Evolutionary conservation across 1,140 invertebrate species (phyloP).

Genomic region (Halesus radiatus): DNA sequence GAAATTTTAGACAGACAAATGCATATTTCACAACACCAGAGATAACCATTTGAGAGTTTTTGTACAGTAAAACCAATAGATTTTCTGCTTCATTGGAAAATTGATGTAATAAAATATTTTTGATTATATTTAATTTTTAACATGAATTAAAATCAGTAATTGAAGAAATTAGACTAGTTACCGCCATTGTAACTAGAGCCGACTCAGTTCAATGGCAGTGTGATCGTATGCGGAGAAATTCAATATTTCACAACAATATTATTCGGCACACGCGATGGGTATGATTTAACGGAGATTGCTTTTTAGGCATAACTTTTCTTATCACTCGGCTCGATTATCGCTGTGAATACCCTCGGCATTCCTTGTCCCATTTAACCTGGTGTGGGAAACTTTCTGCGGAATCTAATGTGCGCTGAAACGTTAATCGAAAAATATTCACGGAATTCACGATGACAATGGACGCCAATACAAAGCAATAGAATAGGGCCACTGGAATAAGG

Average conservation of each 20-base stretch:
- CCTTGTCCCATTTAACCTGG: constrained; percentile 8
- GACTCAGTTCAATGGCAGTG: neutral
- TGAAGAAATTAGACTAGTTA: no score
- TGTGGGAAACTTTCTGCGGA: constrained; percentile 20
- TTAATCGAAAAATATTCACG: constrained; percentile 13
- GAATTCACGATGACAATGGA: constrained; percentile 9
- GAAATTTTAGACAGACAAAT: no score
- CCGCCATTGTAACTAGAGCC: neutral
- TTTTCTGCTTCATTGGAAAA: no score
- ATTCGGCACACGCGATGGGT: constrained; percentile 36
- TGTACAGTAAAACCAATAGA: no score
- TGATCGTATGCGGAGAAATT: constrained; percentile 16
- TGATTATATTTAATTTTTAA: no score
- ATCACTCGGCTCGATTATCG: constrained; percentile 44
- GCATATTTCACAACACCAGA: no score
- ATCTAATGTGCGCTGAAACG: constrained; percentile 2
- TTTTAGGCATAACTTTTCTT: constrained; percentile 42
- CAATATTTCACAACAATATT: constrained; percentile 50
- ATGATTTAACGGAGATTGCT: constrained; percentile 47
- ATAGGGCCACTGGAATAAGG: no score
- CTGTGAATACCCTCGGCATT: neutral
- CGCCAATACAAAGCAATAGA: neutral
- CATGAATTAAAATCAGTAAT: no score
- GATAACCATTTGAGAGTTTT: no score
- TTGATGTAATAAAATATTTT: no score